These are phyloP conservation scores for Ostrea denselamellosa DNA, from an alignment of 1,140 invertebrate species.

Conservation along the genomic window DNA sequence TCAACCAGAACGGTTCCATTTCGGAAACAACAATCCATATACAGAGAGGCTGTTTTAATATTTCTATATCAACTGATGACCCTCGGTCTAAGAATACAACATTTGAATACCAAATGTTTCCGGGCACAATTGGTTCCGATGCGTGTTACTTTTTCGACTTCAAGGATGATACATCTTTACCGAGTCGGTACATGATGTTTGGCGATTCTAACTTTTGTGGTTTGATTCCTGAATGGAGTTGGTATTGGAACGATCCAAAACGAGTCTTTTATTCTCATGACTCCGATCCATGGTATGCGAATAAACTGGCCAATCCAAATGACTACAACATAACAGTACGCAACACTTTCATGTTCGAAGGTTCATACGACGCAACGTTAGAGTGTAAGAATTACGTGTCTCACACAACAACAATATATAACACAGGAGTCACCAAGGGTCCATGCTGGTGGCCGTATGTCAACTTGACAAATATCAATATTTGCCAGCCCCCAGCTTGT, in stretches of 20 bases:
- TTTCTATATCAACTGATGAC: slow-evolving; percentile 49
- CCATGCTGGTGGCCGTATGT: slow-evolving; percentile 64
- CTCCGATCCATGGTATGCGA: slow-evolving; percentile 29
- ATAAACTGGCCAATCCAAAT: slow-evolving; percentile 10
- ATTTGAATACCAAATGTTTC: slow-evolving; percentile 55
- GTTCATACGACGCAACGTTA: slow-evolving; percentile 50
- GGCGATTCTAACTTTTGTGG: slow-evolving; percentile 54
- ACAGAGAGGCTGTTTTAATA: slow-evolving; percentile 55
- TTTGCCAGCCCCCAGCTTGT: slow-evolving; percentile 54
- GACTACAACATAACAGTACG: slow-evolving; percentile 46
- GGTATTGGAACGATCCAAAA: slow-evolving; percentile 47
- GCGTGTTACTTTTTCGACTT: slow-evolving; percentile 64
- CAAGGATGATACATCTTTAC: slow-evolving; percentile 48
- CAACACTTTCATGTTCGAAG: slow-evolving; percentile 55
- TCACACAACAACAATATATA: slow-evolving; percentile 24
- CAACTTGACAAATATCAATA: slow-evolving; percentile 54
- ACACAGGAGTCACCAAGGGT: slow-evolving; percentile 59
- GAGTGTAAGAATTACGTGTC: slow-evolving; percentile 59
- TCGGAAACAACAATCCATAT: slow-evolving; percentile 47
- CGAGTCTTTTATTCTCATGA: background rate
- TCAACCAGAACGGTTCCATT: background rate
- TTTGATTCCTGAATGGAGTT: slow-evolving; percentile 54
- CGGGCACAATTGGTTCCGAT: slow-evolving; percentile 58
- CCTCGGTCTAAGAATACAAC: slow-evolving; percentile 60
- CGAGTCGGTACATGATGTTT: slow-evolving; percentile 57